These are phyloP conservation scores for Pseudorasbora parva DNA, from an alignment of 2,113 vertebrate genomes.

Conservation along the genomic window DNA sequence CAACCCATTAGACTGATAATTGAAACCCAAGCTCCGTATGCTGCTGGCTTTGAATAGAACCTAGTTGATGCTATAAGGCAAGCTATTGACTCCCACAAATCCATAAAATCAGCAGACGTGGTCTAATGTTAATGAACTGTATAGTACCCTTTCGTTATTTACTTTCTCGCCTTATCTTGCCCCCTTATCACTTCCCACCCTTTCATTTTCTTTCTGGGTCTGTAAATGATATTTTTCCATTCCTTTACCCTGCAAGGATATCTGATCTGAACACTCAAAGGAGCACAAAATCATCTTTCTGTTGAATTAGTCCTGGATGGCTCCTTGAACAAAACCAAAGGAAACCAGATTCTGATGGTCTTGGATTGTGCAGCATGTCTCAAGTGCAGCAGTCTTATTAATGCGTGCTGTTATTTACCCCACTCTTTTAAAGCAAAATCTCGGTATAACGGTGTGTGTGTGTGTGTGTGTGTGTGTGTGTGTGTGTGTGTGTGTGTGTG, in stretches of 20 bases:
- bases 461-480: neutral
- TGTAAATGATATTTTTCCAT: conserved; percentile 3
- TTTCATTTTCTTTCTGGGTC: neutral
- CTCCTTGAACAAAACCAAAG: conserved; percentile 22
- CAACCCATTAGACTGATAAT: conserved; percentile 22
- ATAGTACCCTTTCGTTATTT: neutral
- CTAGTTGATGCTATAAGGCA: neutral
- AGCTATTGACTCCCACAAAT: neutral
- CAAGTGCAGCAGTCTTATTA: conserved; percentile 24
- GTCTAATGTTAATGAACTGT: neutral
- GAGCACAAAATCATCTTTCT: neutral
- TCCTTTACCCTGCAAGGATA: conserved; percentile 21
- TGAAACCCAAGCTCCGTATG: conserved; percentile 22
- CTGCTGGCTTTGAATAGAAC: conserved; percentile 10
- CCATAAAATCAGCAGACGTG: conserved; percentile 7
- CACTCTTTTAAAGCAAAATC: conserved; percentile 20
- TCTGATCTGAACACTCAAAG: conserved; percentile 1
- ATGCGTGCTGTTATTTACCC: conserved; percentile 10
- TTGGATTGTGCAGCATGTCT: conserved; percentile 14
- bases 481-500: neutral
- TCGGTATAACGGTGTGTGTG: neutral
- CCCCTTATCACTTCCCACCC: neutral
- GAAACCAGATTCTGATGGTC: neutral
- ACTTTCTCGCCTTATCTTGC: neutral
- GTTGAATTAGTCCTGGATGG: conserved; percentile 19